A percentile compares a stretch with the other conserved stretches of the same genome.
These are phyloP conservation scores for Callithrix jacchus DNA, from an alignment of 2,113 vertebrate species.

Conservation along the genomic window DNA sequence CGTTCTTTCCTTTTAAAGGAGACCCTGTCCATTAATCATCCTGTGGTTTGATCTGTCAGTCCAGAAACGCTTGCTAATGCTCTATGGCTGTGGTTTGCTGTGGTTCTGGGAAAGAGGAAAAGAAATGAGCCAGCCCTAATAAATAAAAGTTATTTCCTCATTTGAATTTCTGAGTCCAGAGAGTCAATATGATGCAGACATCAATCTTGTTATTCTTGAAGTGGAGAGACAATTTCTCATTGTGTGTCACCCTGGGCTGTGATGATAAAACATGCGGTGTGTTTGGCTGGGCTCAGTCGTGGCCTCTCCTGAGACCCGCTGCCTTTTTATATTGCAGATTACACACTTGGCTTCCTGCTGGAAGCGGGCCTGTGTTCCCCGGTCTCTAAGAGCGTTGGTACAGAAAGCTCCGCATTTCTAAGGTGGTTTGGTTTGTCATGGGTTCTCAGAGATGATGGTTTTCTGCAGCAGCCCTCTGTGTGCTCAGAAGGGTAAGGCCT, in stretches of 20 bases:
- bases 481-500: not conserved
- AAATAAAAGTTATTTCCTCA: constrained; percentile 45
- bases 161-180: constrained; percentile 25
- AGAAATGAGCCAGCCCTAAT: not conserved
- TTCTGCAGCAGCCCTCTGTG: not conserved
- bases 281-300: fast-evolving
- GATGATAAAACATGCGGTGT: not conserved
- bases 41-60: not conserved
- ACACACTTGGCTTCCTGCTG: fast-evolving
- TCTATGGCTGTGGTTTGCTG: not conserved
- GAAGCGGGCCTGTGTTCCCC: not conserved
- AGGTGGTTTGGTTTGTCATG: fast-evolving
- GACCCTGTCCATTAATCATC: not conserved
- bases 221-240: not conserved
- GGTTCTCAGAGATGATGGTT: not conserved
- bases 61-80: constrained; percentile 28
- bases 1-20: not conserved
- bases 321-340: not conserved
- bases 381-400: fast-evolving
- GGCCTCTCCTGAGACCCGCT: not conserved
- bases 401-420: fast-evolving
- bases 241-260: not conserved
- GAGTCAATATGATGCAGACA: not conserved
- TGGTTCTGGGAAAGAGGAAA: constrained; percentile 53
- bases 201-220: constrained; percentile 16